A percentile compares a stretch with the other conserved stretches of the same genome.
These are phyloP conservation scores for Yponomeuta cagnagella DNA, from an alignment of 2,888 invertebrate species.

Conservation along the genomic window DNA sequence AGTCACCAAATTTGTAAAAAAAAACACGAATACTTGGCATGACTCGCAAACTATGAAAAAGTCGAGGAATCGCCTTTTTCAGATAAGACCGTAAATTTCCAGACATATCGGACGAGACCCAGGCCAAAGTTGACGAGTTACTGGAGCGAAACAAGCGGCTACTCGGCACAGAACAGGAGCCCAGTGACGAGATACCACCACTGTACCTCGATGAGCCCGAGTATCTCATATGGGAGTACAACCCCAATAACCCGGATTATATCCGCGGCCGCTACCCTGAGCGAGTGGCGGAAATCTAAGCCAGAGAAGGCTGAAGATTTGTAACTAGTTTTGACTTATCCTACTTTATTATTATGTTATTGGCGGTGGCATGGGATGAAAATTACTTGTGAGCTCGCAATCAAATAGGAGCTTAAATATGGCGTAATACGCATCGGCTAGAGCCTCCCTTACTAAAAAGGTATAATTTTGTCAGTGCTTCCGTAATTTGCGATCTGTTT, in stretches of 20 bases:
- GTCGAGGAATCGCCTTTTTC: too few species aligned
- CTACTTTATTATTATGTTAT: neutral
- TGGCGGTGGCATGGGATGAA: too few species aligned
- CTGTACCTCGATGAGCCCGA: constrained; percentile 66
- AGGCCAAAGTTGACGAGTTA: constrained; percentile 56
- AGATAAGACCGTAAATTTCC: too few species aligned
- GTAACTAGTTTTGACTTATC: neutral
- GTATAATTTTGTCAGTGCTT: too few species aligned
- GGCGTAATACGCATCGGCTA: too few species aligned
- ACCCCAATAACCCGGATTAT: constrained; percentile 63
- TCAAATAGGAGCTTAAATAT: too few species aligned
- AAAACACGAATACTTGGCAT: too few species aligned
- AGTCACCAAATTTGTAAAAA: too few species aligned
- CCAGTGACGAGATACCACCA: constrained; percentile 63
- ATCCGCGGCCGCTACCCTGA: constrained; percentile 60
- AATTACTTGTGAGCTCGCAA: too few species aligned
- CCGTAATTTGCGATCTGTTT: too few species aligned
- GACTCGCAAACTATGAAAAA: too few species aligned
- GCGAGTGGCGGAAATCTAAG: constrained; percentile 54
- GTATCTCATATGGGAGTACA: constrained; percentile 70
- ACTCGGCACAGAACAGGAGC: constrained; percentile 51
- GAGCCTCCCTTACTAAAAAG: too few species aligned
- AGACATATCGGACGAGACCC: constrained; percentile 54
- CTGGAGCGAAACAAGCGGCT: constrained; percentile 60
- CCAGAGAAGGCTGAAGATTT: neutral